phyloP scores from a whole-genome alignment of 2,113 vertebrate species.

The Macheiramphus alcinus region DNA sequence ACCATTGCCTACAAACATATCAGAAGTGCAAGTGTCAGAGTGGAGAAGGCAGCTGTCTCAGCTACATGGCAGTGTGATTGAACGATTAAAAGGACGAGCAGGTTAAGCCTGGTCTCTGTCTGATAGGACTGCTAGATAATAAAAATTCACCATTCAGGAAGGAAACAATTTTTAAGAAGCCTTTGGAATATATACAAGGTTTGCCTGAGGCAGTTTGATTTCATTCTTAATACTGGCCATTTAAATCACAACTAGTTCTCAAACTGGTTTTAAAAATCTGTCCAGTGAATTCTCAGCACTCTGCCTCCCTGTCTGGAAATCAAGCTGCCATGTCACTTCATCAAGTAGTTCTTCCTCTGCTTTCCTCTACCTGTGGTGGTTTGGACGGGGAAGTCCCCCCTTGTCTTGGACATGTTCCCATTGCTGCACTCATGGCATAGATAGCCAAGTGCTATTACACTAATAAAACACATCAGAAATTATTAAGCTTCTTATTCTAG shows the following conservation, averaged over 20 bases:
- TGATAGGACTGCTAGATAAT: not conserved
- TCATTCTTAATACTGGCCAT: not conserved
- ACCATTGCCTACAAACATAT: not conserved
- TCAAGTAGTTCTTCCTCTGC: not conserved
- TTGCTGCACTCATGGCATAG: rapidly evolving
- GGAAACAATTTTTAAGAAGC: not conserved
- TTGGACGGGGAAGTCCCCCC: not conserved
- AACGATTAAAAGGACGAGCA: not conserved
- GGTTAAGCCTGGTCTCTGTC: not conserved
- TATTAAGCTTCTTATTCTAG: not conserved
- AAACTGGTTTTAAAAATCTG: not conserved
- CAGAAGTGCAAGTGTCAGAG: not conserved
- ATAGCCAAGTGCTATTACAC: not conserved
- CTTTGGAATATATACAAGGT: not conserved
- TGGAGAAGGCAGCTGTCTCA: not conserved
- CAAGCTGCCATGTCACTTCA: not conserved
- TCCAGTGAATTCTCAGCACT: not conserved
- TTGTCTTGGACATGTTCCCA: too few relatives aligned
- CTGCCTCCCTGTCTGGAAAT: not conserved
- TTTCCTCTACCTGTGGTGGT: not conserved
- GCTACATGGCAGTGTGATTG: rapidly evolving
- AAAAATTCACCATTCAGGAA: not conserved
- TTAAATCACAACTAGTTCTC: not conserved
- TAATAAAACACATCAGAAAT: not conserved
- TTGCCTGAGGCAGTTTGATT: not conserved